Percentiles rank a stretch among this genome's conserved stretches.
These are phyloP conservation scores for Pygoscelis adeliae DNA, from an alignment of 2,113 vertebrate genomes.

Conservation along the genomic window DNA sequence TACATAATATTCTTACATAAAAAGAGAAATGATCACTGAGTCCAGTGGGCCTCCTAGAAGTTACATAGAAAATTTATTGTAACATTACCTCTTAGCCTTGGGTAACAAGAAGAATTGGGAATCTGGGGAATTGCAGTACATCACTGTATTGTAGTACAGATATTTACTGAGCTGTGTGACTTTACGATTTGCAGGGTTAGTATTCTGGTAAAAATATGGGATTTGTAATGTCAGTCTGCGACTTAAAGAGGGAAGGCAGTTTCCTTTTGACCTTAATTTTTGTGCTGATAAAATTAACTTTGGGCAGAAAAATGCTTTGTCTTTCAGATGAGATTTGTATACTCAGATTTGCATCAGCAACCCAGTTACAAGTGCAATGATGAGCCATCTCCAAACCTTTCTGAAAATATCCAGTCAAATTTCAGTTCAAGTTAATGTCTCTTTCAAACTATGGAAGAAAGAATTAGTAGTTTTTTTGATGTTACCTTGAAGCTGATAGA, in stretches of 20 bases:
- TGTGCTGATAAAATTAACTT: background rate
- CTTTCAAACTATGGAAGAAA: background rate
- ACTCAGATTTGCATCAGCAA: background rate
- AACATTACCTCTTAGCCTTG: background rate
- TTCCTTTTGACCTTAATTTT: background rate
- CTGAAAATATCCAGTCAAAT: background rate
- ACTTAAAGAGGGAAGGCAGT: background rate
- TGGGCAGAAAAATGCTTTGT: background rate
- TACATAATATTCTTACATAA: background rate
- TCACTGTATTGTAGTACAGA: background rate
- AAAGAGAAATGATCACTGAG: background rate
- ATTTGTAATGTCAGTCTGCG: background rate
- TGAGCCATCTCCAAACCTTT: background rate
- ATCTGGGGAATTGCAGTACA: background rate
- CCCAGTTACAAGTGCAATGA: background rate
- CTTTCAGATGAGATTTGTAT: background rate
- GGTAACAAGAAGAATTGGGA: background rate
- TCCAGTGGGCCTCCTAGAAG: background rate
- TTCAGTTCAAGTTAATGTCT: background rate
- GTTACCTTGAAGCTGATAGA: background rate
- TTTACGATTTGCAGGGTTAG: background rate
- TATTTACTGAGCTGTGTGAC: background rate
- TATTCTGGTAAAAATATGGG: background rate
- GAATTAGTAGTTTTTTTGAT: background rate
- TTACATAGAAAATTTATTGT: background rate